A percentile compares a stretch with the other conserved stretches of the same genome.
Evolutionary conservation across 2,797 vertebrate species (phyloP).

Genomic region (Glyptemys insculpta): DNA sequence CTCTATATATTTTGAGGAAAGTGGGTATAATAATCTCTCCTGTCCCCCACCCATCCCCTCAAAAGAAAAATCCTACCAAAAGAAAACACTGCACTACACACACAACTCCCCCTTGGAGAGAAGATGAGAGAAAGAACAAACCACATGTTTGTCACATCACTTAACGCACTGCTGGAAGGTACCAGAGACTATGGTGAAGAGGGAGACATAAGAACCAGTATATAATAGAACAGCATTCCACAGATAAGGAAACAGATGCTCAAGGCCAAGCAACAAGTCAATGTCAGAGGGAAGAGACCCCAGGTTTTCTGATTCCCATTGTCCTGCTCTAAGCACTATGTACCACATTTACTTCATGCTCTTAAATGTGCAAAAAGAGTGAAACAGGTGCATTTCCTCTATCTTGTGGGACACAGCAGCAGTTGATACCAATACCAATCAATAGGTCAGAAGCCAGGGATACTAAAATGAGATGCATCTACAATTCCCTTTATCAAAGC

Average conservation of each 20-base stretch:
- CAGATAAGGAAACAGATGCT: background rate
- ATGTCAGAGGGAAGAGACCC: background rate
- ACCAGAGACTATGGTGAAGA: constrained; percentile 26
- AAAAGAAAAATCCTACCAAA: background rate
- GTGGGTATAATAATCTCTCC: background rate
- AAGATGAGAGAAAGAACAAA: background rate
- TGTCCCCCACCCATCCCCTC: background rate
- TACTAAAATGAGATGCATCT: background rate
- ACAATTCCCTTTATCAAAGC: background rate
- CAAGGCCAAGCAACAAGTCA: background rate
- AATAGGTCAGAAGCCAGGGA: background rate
- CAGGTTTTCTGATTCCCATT: background rate
- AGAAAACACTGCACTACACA: background rate
- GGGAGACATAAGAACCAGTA: background rate
- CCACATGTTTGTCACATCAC: background rate
- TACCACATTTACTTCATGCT: background rate
- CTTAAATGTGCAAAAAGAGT: background rate
- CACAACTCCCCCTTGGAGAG: background rate
- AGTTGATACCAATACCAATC: background rate
- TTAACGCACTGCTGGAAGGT: background rate
- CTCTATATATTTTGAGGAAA: background rate
- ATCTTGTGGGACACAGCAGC: background rate
- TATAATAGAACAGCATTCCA: background rate
- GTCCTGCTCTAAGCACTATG: background rate
- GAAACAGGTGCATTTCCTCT: background rate